A percentile compares a stretch with the other conserved stretches of the same genome.
phyloP scores from a whole-genome alignment of 2,797 vertebrate species.

The Micropoecilia bifurca region DNA sequence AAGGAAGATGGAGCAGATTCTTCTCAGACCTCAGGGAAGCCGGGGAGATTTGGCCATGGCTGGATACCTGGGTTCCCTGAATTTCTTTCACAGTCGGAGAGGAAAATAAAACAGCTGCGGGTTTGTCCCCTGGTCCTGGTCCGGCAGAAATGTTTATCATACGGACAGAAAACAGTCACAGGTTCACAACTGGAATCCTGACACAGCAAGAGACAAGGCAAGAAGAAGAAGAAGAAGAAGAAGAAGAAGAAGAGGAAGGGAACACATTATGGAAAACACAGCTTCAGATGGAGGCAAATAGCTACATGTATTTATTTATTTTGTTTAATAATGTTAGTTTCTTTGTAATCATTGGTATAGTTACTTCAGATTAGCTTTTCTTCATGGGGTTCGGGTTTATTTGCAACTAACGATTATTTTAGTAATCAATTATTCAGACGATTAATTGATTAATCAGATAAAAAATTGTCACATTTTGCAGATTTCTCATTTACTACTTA shows the following conservation, averaged over 20 bases:
- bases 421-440: too few species aligned
- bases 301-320: too few species aligned
- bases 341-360: too few species aligned
- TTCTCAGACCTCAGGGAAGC: slow-evolving; percentile 65
- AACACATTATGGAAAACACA: too few species aligned
- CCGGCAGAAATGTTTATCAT: slow-evolving; percentile 72
- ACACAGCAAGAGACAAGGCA: slow-evolving; percentile 60
- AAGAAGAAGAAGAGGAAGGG: slow-evolving; percentile 48
- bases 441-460: too few species aligned
- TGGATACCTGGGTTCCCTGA: slow-evolving; percentile 76
- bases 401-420: too few species aligned
- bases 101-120: slow-evolving; percentile 67
- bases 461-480: too few species aligned
- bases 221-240: slow-evolving; percentile 21
- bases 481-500: too few species aligned
- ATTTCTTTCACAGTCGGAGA: slow-evolving; percentile 78
- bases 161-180: slow-evolving; percentile 76
- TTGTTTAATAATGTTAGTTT: too few species aligned
- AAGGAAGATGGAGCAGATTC: slow-evolving; percentile 33
- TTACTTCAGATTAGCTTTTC: too few species aligned
- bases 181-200: slow-evolving; percentile 88
- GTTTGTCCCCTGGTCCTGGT: slow-evolving; percentile 63
- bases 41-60: slow-evolving; percentile 56
- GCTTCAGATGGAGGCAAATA: too few species aligned
- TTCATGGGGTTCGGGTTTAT: too few species aligned